phyloP scores from a whole-genome alignment of 2,113 vertebrate genomes.

The Colossoma macropomum region DNA sequence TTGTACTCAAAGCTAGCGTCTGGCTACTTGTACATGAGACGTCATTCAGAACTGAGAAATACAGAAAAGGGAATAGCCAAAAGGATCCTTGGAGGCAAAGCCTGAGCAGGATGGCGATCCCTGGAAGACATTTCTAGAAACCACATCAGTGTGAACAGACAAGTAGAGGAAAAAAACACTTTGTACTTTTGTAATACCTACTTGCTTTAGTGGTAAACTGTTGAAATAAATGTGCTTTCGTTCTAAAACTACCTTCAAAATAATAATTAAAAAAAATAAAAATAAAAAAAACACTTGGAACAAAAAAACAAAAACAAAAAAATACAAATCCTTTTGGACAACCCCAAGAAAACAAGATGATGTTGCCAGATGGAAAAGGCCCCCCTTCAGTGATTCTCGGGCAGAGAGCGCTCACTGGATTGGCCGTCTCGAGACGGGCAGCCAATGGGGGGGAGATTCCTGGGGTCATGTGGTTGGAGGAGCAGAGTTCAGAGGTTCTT shows the following conservation, averaged over 20 bases:
- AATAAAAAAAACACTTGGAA: too few species aligned
- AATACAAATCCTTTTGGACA: slow-evolving; percentile 98
- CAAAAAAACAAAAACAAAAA: slow-evolving; percentile 6
- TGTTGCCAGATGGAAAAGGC: slow-evolving; percentile 95
- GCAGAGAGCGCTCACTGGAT: slow-evolving; percentile 97
- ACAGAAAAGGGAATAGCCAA: slow-evolving; percentile 58
- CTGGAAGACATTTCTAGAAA: slow-evolving; percentile 80
- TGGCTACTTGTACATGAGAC: too few species aligned
- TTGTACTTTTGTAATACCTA: slow-evolving; percentile 37
- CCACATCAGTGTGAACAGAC: slow-evolving; percentile 69
- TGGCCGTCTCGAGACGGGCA: slow-evolving; percentile 98
- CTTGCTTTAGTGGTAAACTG: slow-evolving; percentile 2
- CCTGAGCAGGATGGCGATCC: slow-evolving; percentile 69
- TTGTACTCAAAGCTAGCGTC: background rate
- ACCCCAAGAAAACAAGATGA: slow-evolving; percentile 96
- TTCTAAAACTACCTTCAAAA: slow-evolving; percentile 30
- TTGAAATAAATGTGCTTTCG: slow-evolving; percentile 3
- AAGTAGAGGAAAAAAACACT: slow-evolving; percentile 21
- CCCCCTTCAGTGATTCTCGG: slow-evolving; percentile 96
- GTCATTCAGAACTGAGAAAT: background rate
- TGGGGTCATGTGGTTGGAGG: slow-evolving; percentile 99
- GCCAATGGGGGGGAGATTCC: slow-evolving; percentile 99
- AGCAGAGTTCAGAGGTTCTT: slow-evolving; percentile 98
- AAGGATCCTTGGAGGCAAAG: slow-evolving; percentile 73
- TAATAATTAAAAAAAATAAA: background rate